Evolutionary conservation across 1,140 invertebrate genomes (phyloP), one percentile per base, ranked within the genome.

Genomic region (Diorhabda carinulata): DNA sequence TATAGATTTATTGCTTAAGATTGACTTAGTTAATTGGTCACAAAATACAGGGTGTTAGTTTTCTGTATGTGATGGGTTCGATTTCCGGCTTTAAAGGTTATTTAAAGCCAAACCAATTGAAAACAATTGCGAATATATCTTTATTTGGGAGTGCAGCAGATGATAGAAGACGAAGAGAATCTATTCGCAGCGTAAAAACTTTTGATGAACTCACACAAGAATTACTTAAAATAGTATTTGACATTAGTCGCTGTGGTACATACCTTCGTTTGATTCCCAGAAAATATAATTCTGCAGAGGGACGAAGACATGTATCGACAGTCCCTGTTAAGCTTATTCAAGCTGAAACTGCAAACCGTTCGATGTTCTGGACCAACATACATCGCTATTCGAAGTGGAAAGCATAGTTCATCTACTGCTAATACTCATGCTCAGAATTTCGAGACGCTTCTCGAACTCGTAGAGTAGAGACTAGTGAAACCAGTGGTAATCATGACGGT

Each of bases 311-410:
- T 68, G 25, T 25, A 25, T 25, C 25, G 25, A 25, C 25, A 25
- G 25, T 25, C 25, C 25, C 25, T 25, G 25, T 80, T 68, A 80
- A 76, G 69, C 75, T 80, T 45, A 75, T 69, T 73, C 71, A 72
- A 58, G 58, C 7, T 64, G 63, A 61, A 62, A 77, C 82, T 65
- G 81, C 79, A 61, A 61, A 70, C 57, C 67, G 71, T 52, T 61
- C 66, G 70, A 70, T 81, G 82, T 74, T 77, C 74, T 64, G 81
- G 80, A 41, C 79, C 81, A 70, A 82, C 77, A 69, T 82, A 76
- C 71, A 78, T 82, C 70, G 78, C 63, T 58, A 65, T 69, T 44
- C 62, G 62, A 74, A 78, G 74, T 73, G 78, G 76, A 63, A 78
- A 78, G 8, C 8, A 68, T 71, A 75, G 70, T 72, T 72, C 83